Conservation (phyloP, 2,113 vertebrate species). For the Melanotaenia duboulayi region DNA sequence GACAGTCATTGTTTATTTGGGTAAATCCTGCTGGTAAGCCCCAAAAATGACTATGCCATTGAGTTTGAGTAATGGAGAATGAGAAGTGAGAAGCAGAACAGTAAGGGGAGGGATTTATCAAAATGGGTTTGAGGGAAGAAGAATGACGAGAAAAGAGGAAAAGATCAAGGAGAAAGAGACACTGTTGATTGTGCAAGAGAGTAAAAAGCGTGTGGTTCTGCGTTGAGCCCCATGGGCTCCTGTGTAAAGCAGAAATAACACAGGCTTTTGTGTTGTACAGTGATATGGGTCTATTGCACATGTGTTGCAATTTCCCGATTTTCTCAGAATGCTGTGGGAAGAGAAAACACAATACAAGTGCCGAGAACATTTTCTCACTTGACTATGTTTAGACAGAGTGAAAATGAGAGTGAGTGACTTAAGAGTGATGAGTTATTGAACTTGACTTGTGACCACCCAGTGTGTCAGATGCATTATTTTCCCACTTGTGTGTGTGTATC, state of each 20-base stretch:
- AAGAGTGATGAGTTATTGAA: constrained; percentile 73
- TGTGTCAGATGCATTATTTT: constrained; percentile 71
- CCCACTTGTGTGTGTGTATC: constrained; percentile 29
- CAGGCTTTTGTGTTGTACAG: constrained; percentile 71
- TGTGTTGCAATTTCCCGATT: constrained; percentile 77
- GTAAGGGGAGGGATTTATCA: constrained; percentile 39
- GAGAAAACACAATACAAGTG: constrained; percentile 69
- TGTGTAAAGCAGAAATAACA: constrained; percentile 79
- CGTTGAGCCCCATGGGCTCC: constrained; percentile 73
- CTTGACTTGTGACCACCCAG: constrained; percentile 77
- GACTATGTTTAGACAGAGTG: constrained; percentile 76
- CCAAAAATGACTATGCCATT: constrained; percentile 38
- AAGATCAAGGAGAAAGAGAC: constrained; percentile 69
- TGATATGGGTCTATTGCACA: constrained; percentile 75
- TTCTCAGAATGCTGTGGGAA: constrained; percentile 77
- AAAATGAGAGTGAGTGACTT: constrained; percentile 76
- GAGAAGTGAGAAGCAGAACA: constrained; percentile 56
- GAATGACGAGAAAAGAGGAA: constrained; percentile 65
- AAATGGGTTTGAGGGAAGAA: constrained; percentile 46
- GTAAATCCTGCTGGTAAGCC: constrained; percentile 61
- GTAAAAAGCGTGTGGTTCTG: constrained; percentile 76
- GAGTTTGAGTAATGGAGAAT: constrained; percentile 53
- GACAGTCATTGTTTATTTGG: constrained; percentile 68
- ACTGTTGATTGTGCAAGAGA: constrained; percentile 71
- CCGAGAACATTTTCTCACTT: constrained; percentile 75